Percentiles rank a stretch among this genome's conserved stretches.
Conservation (phyloP, 2,888 invertebrate species). For the Acrobasis suavella region DNA sequence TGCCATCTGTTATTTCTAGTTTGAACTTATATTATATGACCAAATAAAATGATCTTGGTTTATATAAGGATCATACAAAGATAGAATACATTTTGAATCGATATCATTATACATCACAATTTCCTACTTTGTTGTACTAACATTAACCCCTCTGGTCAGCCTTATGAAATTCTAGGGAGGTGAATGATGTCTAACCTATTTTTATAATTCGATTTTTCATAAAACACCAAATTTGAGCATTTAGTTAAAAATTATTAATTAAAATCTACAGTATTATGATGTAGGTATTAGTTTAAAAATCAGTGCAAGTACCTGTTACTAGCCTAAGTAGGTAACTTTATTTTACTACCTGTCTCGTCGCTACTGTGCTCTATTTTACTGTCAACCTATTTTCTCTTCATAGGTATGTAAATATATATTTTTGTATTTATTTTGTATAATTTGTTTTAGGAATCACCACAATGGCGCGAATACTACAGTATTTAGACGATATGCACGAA, state of each 20-base stretch:
- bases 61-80: no score
- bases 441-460: constrained; percentile 73
- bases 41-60: no score
- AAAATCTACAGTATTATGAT: constrained; percentile 21
- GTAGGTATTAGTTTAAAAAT: constrained; percentile 4
- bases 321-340: constrained; percentile 2
- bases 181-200: constrained; percentile 30
- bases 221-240: constrained; percentile 6
- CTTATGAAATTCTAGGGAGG: constrained; percentile 22
- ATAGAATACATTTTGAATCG: no score
- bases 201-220: constrained; percentile 29
- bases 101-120: no score
- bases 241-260: constrained; percentile 4
- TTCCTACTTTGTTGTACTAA: no score
- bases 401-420: no score
- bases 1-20: no score
- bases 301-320: neutral
- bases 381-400: constrained; percentile 24
- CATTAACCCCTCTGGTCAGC: no score
- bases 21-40: no score
- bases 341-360: constrained; percentile 1
- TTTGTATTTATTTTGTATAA: constrained; percentile 35
- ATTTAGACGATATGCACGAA: constrained; percentile 89
- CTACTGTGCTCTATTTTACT: constrained; percentile 14
- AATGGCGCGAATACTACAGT: constrained; percentile 92